Percentiles rank a stretch among this genome's conserved stretches.
Conservation (phyloP, 2,797 vertebrate species). For the Hozukius guyotensis region DNA sequence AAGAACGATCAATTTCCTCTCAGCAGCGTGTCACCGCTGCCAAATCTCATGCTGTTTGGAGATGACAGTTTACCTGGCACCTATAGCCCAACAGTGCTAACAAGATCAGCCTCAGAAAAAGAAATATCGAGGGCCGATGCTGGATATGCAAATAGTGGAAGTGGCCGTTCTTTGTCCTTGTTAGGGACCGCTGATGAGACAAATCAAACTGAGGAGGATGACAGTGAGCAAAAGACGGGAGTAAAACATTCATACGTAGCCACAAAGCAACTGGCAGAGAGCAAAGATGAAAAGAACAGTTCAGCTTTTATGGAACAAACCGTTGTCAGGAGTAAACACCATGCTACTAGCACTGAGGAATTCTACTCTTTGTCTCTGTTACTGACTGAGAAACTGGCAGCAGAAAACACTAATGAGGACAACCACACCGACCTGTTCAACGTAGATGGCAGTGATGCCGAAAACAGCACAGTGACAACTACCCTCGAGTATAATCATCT, state of each 20-base stretch:
- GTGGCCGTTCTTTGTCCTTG: slow-evolving; percentile 8
- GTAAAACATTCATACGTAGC: slow-evolving; percentile 15
- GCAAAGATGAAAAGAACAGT: slow-evolving; percentile 5
- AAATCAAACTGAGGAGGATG: slow-evolving; percentile 15
- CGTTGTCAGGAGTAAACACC: neutral
- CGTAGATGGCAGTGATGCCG: slow-evolving; percentile 1
- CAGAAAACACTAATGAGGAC: slow-evolving; percentile 16
- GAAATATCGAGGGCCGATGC: neutral
- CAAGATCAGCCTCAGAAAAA: slow-evolving; percentile 28
- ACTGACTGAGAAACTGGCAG: slow-evolving; percentile 1
- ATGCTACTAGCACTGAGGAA: neutral
- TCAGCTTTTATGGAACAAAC: neutral
- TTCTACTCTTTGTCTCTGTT: neutral
- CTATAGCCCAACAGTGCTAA: slow-evolving; percentile 26
- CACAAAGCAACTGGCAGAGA: slow-evolving; percentile 8
- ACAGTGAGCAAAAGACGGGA: neutral
- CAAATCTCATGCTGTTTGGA: slow-evolving; percentile 40
- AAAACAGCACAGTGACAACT: slow-evolving; percentile 1
- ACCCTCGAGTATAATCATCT: slow-evolving; percentile 4
- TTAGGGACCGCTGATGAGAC: slow-evolving; percentile 12
- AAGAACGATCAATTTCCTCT: slow-evolving; percentile 52
- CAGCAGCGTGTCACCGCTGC: slow-evolving; percentile 35
- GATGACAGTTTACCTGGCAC: slow-evolving; percentile 59
- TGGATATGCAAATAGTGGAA: slow-evolving; percentile 27
- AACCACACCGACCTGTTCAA: neutral